phyloP scores from a whole-genome alignment of 2,797 vertebrate genomes.

The Acrocephalus scirpaceus region DNA sequence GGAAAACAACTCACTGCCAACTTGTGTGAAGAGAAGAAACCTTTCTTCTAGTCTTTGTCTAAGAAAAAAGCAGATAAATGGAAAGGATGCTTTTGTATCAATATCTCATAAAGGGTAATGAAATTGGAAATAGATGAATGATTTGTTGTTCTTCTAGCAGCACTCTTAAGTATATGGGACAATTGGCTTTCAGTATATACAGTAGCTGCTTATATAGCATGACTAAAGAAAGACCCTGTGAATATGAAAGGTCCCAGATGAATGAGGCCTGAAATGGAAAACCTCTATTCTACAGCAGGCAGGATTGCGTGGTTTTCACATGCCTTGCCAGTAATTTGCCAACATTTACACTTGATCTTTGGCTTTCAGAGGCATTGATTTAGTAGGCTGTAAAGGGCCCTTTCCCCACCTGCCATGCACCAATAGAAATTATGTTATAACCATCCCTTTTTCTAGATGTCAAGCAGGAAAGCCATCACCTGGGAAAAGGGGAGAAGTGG shows the following conservation, averaged over 20 bases:
- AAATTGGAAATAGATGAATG: constrained; percentile 69
- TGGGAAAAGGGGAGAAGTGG: not conserved
- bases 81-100: constrained; percentile 43
- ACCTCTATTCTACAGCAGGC: not conserved
- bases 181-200: constrained; percentile 54
- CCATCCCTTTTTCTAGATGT: constrained; percentile 36
- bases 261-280: constrained; percentile 66
- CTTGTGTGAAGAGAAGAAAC: not conserved
- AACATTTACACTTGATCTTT: constrained; percentile 34
- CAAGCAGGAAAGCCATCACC: not conserved
- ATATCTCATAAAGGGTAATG: constrained; percentile 63
- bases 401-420: constrained; percentile 34
- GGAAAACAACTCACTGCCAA: constrained; percentile 22
- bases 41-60: constrained; percentile 35
- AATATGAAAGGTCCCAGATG: constrained; percentile 37
- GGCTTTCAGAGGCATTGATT: constrained; percentile 30
- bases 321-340: constrained; percentile 4
- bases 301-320: not conserved
- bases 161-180: constrained; percentile 35
- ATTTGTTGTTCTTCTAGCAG: constrained; percentile 61
- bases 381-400: not conserved
- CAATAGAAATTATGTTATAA: not conserved
- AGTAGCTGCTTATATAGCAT: constrained; percentile 60
- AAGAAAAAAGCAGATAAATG: constrained; percentile 44
- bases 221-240: constrained; percentile 57